Percentiles rank a stretch among this genome's conserved stretches.
These are phyloP conservation scores for Bagarius yarrelli DNA, from an alignment of 2,113 vertebrate species.

Conservation along the genomic window DNA sequence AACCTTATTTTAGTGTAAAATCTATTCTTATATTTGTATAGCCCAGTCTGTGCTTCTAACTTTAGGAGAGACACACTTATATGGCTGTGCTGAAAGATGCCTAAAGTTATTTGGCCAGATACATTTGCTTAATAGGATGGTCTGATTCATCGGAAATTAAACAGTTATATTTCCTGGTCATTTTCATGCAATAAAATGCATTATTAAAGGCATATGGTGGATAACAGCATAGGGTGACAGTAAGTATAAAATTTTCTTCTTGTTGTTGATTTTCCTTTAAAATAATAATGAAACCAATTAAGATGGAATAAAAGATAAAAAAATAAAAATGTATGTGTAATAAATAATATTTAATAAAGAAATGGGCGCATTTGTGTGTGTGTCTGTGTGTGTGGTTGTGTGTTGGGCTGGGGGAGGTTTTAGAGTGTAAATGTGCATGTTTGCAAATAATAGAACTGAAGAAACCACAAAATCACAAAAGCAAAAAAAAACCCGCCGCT, in stretches of 20 bases:
- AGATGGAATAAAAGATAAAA: background rate
- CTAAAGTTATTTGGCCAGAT: too few relatives aligned
- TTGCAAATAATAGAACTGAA: background rate
- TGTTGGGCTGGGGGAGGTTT: background rate
- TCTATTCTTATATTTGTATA: too few relatives aligned
- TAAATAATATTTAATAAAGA: background rate
- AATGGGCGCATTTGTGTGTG: background rate
- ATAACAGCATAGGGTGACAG: background rate
- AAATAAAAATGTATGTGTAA: background rate
- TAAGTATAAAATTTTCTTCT: background rate
- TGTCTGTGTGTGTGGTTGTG: background rate
- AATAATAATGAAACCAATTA: slow-evolving; percentile 19
- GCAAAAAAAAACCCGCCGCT: slow-evolving; percentile 13
- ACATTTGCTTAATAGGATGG: too few relatives aligned
- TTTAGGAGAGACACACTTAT: too few relatives aligned
- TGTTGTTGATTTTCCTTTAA: too few relatives aligned
- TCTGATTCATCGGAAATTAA: too few relatives aligned
- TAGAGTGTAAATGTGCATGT: background rate
- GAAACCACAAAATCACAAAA: slow-evolving; percentile 17
- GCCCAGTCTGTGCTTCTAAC: too few relatives aligned
- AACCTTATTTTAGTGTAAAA: too few relatives aligned
- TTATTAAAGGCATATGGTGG: background rate
- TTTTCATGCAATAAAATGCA: background rate
- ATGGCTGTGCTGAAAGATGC: too few relatives aligned
- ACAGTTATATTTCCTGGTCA: too few relatives aligned